phyloP scores from a whole-genome alignment of 2,888 invertebrate genomes.

The Sinohyriopsis cumingii region DNA sequence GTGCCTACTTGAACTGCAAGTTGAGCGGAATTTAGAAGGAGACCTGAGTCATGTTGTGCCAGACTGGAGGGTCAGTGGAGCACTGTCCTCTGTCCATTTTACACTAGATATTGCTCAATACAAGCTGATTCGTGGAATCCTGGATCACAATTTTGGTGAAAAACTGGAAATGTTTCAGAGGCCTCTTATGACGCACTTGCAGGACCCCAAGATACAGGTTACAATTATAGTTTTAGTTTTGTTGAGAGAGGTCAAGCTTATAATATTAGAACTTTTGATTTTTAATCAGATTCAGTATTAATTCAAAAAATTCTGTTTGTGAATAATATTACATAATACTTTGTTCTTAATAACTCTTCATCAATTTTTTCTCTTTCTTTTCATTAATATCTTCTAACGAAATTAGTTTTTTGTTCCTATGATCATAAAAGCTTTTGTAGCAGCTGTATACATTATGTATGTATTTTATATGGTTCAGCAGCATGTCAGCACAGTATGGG shows the following conservation, averaged over 20 bases:
- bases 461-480: too few species aligned
- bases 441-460: too few species aligned
- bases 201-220: slow-evolving; percentile 74
- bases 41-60: slow-evolving; percentile 77
- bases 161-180: slow-evolving; percentile 76
- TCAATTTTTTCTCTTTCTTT: too few species aligned
- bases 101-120: slow-evolving; percentile 89
- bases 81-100: slow-evolving; percentile 87
- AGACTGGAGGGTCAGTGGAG: slow-evolving; percentile 86
- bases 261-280: background rate
- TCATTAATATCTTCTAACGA: too few species aligned
- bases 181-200: slow-evolving; percentile 64
- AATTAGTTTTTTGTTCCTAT: too few species aligned
- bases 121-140: slow-evolving; percentile 87
- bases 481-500: too few species aligned
- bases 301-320: background rate
- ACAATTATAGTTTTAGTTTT: slow-evolving; percentile 2
- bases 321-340: too few species aligned
- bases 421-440: too few species aligned
- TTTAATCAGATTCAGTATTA: background rate
- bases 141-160: slow-evolving; percentile 93
- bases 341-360: too few species aligned
- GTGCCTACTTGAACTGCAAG: slow-evolving; percentile 83
- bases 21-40: slow-evolving; percentile 86
- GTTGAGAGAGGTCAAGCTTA: background rate